Percentiles rank a stretch among this genome's conserved stretches.
Conservation (phyloP, 92 coral and sea anemone genomes). For the Actinostola sp. region DNA sequence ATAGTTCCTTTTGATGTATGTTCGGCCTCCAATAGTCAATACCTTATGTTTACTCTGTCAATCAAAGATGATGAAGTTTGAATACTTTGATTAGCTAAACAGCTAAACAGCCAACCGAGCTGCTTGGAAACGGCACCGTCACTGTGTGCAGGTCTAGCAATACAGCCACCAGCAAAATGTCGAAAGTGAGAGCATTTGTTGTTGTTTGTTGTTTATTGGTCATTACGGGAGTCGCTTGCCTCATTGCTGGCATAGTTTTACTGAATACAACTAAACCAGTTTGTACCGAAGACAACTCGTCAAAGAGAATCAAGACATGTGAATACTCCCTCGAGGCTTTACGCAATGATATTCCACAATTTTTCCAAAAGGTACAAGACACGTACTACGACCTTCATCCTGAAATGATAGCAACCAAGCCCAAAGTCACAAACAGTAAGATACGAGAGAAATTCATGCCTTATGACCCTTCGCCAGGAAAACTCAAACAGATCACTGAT, state of each 20-base stretch:
- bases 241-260: conserved; percentile 63
- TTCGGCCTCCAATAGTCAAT: no score
- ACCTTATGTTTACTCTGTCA: no score
- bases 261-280: conserved; percentile 19
- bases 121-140: no score
- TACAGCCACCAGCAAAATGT: not conserved
- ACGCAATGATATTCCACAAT: conserved; percentile 46
- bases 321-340: conserved; percentile 61
- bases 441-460: conserved; percentile 41
- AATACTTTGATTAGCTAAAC: no score
- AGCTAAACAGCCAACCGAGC: no score
- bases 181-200: not conserved
- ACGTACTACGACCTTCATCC: conserved; percentile 55
- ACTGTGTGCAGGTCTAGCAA: not conserved
- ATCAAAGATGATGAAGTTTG: no score
- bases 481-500: conserved; percentile 57
- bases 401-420: conserved; percentile 38
- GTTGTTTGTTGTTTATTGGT: conserved; percentile 11
- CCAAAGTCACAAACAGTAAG: conserved; percentile 37
- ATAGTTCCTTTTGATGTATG: no score
- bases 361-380: conserved; percentile 67
- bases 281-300: not conserved
- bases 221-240: conserved; percentile 47
- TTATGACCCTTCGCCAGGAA: conserved; percentile 72
- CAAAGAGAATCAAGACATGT: conserved; percentile 6